Evolutionary conservation across 1,140 invertebrate species (phyloP).

Genomic region (Diorhabda carinulata): DNA sequence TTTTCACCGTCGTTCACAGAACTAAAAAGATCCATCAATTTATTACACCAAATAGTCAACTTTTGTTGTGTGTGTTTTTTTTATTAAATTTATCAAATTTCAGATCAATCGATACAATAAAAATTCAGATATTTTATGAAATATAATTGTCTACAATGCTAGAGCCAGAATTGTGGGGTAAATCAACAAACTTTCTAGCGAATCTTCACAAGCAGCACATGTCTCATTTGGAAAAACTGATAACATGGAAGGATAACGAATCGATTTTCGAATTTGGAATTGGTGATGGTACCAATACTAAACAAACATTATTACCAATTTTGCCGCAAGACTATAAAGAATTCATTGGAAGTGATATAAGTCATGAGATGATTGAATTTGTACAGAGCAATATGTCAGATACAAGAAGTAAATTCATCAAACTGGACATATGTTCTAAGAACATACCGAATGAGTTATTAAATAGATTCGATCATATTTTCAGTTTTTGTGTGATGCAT

Average conservation of each 20-base stretch:
- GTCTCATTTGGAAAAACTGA: background rate
- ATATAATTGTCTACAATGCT: background rate
- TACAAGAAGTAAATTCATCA: background rate
- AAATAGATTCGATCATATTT: slow-evolving; percentile 11
- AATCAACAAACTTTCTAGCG: background rate
- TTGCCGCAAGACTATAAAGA: slow-evolving; percentile 7
- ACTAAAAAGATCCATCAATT: too few relatives aligned
- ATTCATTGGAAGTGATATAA: slow-evolving; percentile 6
- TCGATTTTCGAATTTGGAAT: slow-evolving; percentile 15
- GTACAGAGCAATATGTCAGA: background rate
- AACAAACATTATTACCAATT: background rate
- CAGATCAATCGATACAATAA: too few relatives aligned
- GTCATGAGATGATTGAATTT: slow-evolving; percentile 3
- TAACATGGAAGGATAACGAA: slow-evolving; percentile 10
- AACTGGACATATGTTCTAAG: background rate
- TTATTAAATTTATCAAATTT: too few relatives aligned
- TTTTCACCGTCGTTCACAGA: too few relatives aligned
- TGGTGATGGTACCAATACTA: slow-evolving; percentile 6
- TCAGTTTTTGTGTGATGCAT: slow-evolving; percentile 13
- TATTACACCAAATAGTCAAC: too few relatives aligned
- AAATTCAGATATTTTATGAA: too few relatives aligned
- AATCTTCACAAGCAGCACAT: background rate
- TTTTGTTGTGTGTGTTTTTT: too few relatives aligned
- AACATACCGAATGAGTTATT: background rate
- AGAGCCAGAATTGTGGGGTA: slow-evolving; percentile 9